Conservation (phyloP, 2,888 invertebrate genomes). For the Oscheius sp. region DNA sequence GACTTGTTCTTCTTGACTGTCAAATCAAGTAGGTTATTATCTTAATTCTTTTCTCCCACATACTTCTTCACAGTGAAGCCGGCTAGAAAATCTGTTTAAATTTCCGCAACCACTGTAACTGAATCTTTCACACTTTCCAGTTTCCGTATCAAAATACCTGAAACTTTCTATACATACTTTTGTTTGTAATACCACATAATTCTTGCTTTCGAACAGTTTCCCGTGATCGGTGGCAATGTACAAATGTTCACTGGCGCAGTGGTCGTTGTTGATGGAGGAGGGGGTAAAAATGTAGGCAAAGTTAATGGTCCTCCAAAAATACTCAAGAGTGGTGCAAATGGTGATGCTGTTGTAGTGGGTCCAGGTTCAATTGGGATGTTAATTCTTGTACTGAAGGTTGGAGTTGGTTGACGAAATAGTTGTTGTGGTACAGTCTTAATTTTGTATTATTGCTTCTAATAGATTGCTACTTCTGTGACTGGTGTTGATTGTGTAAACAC, state of each 20-base stretch:
- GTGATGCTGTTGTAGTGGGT: slow-evolving; percentile 32
- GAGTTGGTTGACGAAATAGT: neutral
- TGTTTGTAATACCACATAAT: slow-evolving; percentile 49
- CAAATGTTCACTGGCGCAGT: slow-evolving; percentile 35
- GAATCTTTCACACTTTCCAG: slow-evolving; percentile 51
- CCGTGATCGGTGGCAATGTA: slow-evolving; percentile 51
- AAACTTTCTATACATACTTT: neutral
- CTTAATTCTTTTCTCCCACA: slow-evolving; percentile 29
- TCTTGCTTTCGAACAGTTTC: slow-evolving; percentile 47
- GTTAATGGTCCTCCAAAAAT: slow-evolving; percentile 38
- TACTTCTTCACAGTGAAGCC: slow-evolving; percentile 46
- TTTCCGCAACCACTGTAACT: slow-evolving; percentile 58
- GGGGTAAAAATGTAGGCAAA: slow-evolving; percentile 40
- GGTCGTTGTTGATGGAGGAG: slow-evolving; percentile 35
- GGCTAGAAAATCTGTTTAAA: slow-evolving; percentile 49
- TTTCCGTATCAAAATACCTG: slow-evolving; percentile 55
- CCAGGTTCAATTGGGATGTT: slow-evolving; percentile 11
- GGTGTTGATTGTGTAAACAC: slow-evolving; percentile 17
- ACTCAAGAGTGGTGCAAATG: slow-evolving; percentile 45
- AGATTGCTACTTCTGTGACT: neutral
- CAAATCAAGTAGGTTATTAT: slow-evolving; percentile 41
- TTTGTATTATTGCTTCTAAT: neutral
- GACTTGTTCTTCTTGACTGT: slow-evolving; percentile 46
- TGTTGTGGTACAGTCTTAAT: neutral
- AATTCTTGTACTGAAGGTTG: neutral